Conservation (phyloP, 2,888 invertebrate species). For the Gibbula magus region DNA sequence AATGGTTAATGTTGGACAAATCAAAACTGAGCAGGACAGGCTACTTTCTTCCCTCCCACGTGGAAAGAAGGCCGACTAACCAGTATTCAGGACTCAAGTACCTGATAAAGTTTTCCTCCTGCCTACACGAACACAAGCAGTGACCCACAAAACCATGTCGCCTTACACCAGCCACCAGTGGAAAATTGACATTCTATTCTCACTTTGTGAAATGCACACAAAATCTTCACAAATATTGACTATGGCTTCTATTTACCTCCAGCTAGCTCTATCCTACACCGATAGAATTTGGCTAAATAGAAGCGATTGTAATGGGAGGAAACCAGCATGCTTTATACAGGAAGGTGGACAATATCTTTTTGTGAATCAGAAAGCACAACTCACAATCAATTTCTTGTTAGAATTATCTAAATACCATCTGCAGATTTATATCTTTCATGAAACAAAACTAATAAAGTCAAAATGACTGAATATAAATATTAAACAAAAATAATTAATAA, state of each 20-base stretch:
- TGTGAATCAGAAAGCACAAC: too few relatives aligned
- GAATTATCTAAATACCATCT: too few relatives aligned
- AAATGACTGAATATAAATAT: too few relatives aligned
- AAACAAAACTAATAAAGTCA: too few relatives aligned
- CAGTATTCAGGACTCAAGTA: too few relatives aligned
- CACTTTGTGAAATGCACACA: constrained; percentile 10
- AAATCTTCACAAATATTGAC: constrained; percentile 7
- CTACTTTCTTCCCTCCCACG: too few relatives aligned
- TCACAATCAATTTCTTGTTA: too few relatives aligned
- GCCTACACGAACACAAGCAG: not conserved
- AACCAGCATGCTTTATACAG: not conserved
- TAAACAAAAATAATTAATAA: too few relatives aligned
- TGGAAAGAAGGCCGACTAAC: too few relatives aligned
- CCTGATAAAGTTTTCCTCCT: not conserved
- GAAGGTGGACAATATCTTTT: not conserved
- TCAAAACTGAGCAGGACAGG: too few relatives aligned
- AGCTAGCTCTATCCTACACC: constrained; percentile 5
- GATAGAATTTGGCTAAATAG: constrained; percentile 6
- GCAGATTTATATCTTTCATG: too few relatives aligned
- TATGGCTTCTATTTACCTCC: not conserved
- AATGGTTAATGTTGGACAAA: too few relatives aligned
- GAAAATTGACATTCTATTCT: constrained; percentile 5
- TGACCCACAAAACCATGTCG: not conserved
- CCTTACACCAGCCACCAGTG: not conserved
- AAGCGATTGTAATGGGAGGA: constrained; percentile 3